Conservation (phyloP, 2,797 vertebrate species). For the Chrysocyon brachyurus region DNA sequence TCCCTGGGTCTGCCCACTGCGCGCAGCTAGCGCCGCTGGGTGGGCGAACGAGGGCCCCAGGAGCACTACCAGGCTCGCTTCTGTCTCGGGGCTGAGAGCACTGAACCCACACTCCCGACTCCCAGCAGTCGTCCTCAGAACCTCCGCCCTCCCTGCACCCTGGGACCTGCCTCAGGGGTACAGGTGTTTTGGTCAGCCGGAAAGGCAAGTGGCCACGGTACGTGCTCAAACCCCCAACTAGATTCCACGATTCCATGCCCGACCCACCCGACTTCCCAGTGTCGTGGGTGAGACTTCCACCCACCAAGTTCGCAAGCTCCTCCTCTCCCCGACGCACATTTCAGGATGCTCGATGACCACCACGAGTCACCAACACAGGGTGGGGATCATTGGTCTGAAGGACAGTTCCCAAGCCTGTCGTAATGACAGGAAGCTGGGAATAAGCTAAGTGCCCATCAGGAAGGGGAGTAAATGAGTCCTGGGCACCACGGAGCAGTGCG, state of each 20-base stretch:
- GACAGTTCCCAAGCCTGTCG: background rate
- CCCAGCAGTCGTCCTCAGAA: background rate
- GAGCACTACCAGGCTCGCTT: background rate
- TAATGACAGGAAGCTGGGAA: background rate
- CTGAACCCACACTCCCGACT: fast-evolving
- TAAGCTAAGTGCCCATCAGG: background rate
- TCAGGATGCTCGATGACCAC: fast-evolving
- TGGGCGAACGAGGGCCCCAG: no score
- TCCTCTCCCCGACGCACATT: fast-evolving
- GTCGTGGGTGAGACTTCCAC: fast-evolving
- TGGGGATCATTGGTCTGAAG: fast-evolving
- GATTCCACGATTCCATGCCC: fast-evolving
- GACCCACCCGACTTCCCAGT: fast-evolving
- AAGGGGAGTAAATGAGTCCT: fast-evolving
- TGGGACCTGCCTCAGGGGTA: fast-evolving
- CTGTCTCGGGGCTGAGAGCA: fast-evolving
- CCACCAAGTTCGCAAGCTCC: fast-evolving
- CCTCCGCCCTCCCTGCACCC: background rate
- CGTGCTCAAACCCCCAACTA: fast-evolving
- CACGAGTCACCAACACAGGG: background rate
- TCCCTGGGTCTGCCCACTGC: background rate
- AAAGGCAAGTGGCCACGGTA: background rate
- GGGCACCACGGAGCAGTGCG: fast-evolving
- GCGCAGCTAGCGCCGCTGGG: fast-evolving
- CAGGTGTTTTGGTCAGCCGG: fast-evolving